phyloP scores from a whole-genome alignment of 2,888 invertebrate genomes.

The Corbicula japonica region DNA sequence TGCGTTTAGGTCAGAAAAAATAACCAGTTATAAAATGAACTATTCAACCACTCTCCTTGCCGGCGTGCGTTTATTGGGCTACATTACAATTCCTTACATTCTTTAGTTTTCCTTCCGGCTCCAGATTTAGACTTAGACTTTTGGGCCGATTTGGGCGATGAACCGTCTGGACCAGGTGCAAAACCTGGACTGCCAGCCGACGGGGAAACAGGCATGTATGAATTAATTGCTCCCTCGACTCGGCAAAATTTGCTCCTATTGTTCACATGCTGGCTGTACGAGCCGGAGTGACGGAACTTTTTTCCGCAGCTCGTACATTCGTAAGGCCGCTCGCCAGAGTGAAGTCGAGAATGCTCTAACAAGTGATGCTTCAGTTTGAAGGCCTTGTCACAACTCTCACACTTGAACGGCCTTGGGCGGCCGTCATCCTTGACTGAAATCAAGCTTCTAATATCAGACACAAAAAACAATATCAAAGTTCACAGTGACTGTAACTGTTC shows the following conservation, averaged over 20 bases:
- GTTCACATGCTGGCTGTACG: slow-evolving; percentile 75
- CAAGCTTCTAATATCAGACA: no score
- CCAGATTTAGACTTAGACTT: slow-evolving; percentile 49
- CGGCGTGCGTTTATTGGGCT: slow-evolving; percentile 53
- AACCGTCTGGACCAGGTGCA: slow-evolving; percentile 47
- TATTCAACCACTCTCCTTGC: slow-evolving; percentile 63
- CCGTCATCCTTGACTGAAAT: slow-evolving; percentile 66
- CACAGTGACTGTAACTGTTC: no score
- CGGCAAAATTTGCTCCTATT: slow-evolving; percentile 64
- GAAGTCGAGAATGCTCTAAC: slow-evolving; percentile 74
- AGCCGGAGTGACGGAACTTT: slow-evolving; percentile 75
- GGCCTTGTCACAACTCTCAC: slow-evolving; percentile 75
- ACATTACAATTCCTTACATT: slow-evolving; percentile 63
- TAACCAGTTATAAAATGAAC: neutral
- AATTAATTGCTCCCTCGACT: slow-evolving; percentile 29
- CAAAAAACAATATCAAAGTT: no score
- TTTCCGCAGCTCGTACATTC: slow-evolving; percentile 71
- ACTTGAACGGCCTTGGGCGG: slow-evolving; percentile 70
- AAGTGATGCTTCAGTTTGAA: slow-evolving; percentile 76
- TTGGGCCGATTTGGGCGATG: slow-evolving; percentile 52
- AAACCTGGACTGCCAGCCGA: slow-evolving; percentile 31
- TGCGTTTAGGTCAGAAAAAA: slow-evolving; percentile 14
- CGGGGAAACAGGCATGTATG: slow-evolving; percentile 23
- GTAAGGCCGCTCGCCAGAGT: slow-evolving; percentile 73
- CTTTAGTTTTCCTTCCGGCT: slow-evolving; percentile 64